Conservation (phyloP, 2,113 vertebrate species). For the Ochotona princeps region DNA sequence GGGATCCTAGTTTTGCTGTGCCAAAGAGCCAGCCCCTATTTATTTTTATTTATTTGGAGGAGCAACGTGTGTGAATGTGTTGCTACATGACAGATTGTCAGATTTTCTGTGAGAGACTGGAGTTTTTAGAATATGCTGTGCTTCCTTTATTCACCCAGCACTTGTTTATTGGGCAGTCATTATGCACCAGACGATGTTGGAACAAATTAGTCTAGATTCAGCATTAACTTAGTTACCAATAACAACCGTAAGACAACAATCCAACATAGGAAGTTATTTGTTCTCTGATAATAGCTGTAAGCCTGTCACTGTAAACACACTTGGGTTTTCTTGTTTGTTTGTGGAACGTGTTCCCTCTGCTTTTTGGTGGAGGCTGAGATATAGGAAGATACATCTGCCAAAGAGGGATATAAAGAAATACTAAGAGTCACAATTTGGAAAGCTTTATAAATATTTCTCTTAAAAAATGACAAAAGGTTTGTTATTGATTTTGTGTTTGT, state of each 20-base stretch:
- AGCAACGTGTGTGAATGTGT: neutral
- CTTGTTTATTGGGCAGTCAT: neutral
- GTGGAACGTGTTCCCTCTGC: slow-evolving; percentile 2
- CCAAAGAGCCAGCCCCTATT: too few species aligned
- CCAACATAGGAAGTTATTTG: slow-evolving; percentile 7
- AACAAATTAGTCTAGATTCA: too few species aligned
- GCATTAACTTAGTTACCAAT: neutral
- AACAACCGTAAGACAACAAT: neutral
- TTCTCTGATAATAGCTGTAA: neutral
- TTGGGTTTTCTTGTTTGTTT: slow-evolving; percentile 25
- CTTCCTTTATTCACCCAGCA: neutral
- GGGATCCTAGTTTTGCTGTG: too few species aligned
- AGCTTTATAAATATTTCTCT: slow-evolving; percentile 57
- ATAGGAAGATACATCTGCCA: slow-evolving; percentile 45
- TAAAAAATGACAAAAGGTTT: slow-evolving; percentile 21
- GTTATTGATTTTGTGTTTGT: slow-evolving; percentile 24
- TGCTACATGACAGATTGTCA: neutral
- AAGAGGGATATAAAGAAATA: slow-evolving; percentile 9
- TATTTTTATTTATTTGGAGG: too few species aligned
- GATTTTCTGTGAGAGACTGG: neutral
- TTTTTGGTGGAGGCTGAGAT: neutral
- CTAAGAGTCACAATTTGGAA: slow-evolving; percentile 27
- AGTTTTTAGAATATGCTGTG: neutral
- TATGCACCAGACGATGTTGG: neutral
- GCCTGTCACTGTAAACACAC: neutral